Percentiles rank a stretch among this genome's conserved stretches.
phyloP scores from a whole-genome alignment of 2,888 invertebrate genomes.

The Clusia tigrina region DNA sequence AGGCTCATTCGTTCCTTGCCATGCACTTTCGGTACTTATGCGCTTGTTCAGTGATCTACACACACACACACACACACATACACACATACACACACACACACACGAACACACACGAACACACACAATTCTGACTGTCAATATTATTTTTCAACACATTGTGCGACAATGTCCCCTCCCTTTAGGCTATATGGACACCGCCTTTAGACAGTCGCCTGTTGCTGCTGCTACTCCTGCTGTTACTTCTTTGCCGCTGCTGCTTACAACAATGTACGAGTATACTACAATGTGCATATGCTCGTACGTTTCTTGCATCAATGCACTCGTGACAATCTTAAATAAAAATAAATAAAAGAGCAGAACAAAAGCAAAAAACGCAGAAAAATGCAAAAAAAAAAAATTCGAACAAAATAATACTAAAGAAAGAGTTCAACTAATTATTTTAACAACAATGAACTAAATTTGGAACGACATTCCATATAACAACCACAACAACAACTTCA shows the following conservation, averaged over 20 bases:
- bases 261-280: too few species aligned
- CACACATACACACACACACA: too few species aligned
- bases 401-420: too few species aligned
- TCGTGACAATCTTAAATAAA: conserved; percentile 52
- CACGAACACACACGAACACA: too few species aligned
- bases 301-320: conserved; percentile 55
- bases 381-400: too few species aligned
- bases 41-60: background rate
- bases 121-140: background rate
- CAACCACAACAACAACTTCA: conserved; percentile 10
- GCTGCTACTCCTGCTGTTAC: too few species aligned
- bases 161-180: background rate
- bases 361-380: background rate
- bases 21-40: too few species aligned
- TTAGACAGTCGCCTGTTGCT: too few species aligned
- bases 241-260: too few species aligned
- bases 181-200: background rate
- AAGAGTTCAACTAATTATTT: conserved; percentile 18
- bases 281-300: too few species aligned
- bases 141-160: conserved; percentile 1
- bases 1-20: too few species aligned
- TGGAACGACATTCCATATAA: conserved; percentile 2
- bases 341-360: conserved; percentile 9
- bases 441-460: conserved; percentile 18
- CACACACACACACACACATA: background rate